A percentile compares a stretch with the other conserved stretches of the same genome.
phyloP scores from a whole-genome alignment of 53 echinoderm and acorn worm genomes.

The Mesocentrotus franciscanus region DNA sequence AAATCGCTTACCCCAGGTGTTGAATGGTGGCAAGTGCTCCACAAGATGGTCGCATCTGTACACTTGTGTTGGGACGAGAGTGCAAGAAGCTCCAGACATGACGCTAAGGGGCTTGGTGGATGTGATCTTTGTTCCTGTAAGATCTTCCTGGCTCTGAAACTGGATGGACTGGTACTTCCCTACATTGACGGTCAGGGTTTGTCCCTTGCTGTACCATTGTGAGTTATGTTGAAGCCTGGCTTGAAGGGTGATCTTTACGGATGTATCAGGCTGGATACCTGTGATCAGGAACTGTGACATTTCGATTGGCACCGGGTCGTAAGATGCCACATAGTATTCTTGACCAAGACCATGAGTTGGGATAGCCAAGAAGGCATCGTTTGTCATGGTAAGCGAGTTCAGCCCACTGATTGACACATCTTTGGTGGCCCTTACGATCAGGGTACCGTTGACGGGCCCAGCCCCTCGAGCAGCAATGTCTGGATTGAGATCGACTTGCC shows the following conservation, averaged over 20 bases:
- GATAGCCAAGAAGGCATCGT: slow-evolving; percentile 86
- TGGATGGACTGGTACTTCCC: slow-evolving; percentile 85
- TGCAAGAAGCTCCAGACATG: slow-evolving; percentile 88
- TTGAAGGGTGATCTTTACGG: slow-evolving; percentile 71
- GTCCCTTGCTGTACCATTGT: slow-evolving; percentile 72
- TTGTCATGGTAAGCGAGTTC: slow-evolving; percentile 80
- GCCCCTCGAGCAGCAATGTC: slow-evolving; percentile 76
- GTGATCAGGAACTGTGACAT: slow-evolving; percentile 84
- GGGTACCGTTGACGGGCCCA: slow-evolving; percentile 84
- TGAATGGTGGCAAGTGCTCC: slow-evolving; percentile 91
- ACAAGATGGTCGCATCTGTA: slow-evolving; percentile 93
- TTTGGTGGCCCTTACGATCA: slow-evolving; percentile 72
- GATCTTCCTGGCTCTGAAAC: slow-evolving; percentile 85
- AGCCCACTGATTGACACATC: slow-evolving; percentile 81
- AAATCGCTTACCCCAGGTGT: slow-evolving; percentile 93
- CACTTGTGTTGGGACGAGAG: slow-evolving; percentile 81
- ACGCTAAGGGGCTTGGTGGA: slow-evolving; percentile 84
- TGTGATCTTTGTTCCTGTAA: slow-evolving; percentile 84
- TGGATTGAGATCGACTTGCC: slow-evolving; percentile 73
- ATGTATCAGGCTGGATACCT: slow-evolving; percentile 74
- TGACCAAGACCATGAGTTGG: slow-evolving; percentile 82
- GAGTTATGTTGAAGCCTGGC: slow-evolving; percentile 72
- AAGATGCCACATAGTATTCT: slow-evolving; percentile 91
- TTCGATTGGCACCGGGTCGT: slow-evolving; percentile 85
- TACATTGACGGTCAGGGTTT: slow-evolving; percentile 76